Percentiles rank a stretch among this genome's conserved stretches.
Conservation (phyloP, 2,113 vertebrate genomes). For the Xenopus laevis region DNA sequence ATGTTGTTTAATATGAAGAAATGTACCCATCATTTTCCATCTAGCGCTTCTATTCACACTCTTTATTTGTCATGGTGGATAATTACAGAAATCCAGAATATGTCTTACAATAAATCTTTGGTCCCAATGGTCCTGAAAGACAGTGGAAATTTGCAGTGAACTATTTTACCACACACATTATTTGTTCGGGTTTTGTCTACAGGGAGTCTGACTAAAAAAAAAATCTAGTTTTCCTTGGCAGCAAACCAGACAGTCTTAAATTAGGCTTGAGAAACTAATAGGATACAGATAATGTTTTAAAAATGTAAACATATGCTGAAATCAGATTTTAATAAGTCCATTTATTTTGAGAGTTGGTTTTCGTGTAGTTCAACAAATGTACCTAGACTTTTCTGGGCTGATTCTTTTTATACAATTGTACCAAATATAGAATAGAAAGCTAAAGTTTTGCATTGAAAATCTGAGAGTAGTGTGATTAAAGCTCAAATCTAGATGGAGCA, state of each 20-base stretch:
- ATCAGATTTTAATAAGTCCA: conserved; percentile 15
- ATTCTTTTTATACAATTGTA: too few relatives aligned
- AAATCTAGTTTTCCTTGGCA: conserved; percentile 15
- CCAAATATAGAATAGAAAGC: too few relatives aligned
- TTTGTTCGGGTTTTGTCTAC: background rate
- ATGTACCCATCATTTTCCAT: too few relatives aligned
- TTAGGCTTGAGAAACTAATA: conserved; percentile 25
- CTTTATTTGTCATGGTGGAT: background rate
- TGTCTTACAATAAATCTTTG: conserved; percentile 6
- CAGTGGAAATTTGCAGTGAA: conserved; percentile 4
- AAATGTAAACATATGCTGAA: conserved; percentile 13
- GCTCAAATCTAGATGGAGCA: too few relatives aligned
- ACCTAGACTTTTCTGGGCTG: conserved; percentile 6
- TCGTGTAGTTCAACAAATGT: background rate
- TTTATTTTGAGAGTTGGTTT: conserved; percentile 10
- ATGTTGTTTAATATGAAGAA: too few relatives aligned
- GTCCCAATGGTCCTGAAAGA: conserved; percentile 9
- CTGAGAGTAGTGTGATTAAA: too few relatives aligned
- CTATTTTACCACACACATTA: background rate
- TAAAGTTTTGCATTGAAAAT: too few relatives aligned
- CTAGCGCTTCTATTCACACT: too few relatives aligned
- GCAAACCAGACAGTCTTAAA: conserved; percentile 5
- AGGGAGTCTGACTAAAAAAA: conserved; percentile 1
- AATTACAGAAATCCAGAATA: background rate
- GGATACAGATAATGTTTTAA: conserved; percentile 15